Conservation (phyloP, 2,797 vertebrate genomes). For the Carduelis carduelis region DNA sequence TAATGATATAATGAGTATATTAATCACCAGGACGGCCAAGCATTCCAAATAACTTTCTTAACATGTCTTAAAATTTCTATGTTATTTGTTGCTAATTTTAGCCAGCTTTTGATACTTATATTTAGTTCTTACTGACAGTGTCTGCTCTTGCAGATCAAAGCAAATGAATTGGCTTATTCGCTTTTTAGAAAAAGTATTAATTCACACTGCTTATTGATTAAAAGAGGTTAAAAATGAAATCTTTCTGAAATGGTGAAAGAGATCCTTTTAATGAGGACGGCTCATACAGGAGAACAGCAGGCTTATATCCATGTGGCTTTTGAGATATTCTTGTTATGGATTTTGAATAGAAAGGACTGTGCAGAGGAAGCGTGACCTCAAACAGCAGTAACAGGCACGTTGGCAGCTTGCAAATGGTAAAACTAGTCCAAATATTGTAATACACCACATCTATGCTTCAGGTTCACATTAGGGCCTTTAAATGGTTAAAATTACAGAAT, state of each 20-base stretch:
- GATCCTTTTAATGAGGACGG: not conserved
- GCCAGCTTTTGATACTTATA: not conserved
- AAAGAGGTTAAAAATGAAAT: not conserved
- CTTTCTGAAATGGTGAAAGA: not conserved
- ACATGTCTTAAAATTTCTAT: not conserved
- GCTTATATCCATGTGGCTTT: not conserved
- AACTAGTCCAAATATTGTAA: not conserved
- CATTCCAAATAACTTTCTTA: not conserved
- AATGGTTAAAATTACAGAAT: not conserved
- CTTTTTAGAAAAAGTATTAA: not conserved
- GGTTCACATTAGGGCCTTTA: not conserved
- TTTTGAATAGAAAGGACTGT: not conserved
- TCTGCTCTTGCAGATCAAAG: slow-evolving; percentile 15
- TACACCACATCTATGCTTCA: not conserved
- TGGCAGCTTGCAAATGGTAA: not conserved
- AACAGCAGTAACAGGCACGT: not conserved
- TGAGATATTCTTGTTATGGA: not conserved
- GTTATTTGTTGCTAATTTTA: slow-evolving; percentile 16
- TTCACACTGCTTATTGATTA: not conserved
- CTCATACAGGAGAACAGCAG: not conserved
- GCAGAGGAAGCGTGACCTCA: not conserved
- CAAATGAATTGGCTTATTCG: not conserved
- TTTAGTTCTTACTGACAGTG: not conserved
- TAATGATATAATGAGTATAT: not conserved
- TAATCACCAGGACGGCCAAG: not conserved